Evolutionary conservation across 2,888 invertebrate genomes (phyloP).

Genomic region (Phorcus lineatus): DNA sequence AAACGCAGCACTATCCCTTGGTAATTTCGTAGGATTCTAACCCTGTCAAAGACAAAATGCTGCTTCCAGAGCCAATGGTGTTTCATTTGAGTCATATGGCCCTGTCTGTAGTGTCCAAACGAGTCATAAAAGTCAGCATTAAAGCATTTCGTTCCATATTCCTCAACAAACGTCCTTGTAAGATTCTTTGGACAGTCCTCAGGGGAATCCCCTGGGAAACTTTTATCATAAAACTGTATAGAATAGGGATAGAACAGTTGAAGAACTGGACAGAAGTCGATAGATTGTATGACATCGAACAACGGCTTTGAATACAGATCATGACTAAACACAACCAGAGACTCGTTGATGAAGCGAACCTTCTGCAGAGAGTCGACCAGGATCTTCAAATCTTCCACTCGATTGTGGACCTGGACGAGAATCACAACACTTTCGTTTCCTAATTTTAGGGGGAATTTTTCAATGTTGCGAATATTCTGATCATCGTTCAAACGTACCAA

Average conservation of each 20-base stretch:
- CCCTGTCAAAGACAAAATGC: too few relatives aligned
- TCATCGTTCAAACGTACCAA: background rate
- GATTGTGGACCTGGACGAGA: conserved; percentile 26
- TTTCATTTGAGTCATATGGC: conserved; percentile 14
- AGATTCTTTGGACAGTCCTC: conserved; percentile 24
- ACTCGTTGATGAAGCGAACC: conserved; percentile 4
- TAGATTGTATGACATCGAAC: background rate
- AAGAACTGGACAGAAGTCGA: conserved; percentile 9
- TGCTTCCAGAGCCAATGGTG: conserved; percentile 26
- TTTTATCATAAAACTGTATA: background rate
- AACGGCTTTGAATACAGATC: background rate
- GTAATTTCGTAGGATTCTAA: too few relatives aligned
- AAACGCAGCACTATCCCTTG: background rate
- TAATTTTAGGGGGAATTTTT: background rate
- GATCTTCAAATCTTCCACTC: conserved; percentile 6
- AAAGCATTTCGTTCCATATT: background rate
- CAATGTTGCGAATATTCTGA: background rate
- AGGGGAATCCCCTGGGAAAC: background rate
- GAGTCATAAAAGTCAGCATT: conserved; percentile 18
- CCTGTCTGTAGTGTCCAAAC: conserved; percentile 25
- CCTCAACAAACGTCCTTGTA: background rate
- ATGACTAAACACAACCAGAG: conserved; percentile 22
- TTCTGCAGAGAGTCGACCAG: conserved; percentile 8
- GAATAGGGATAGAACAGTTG: conserved; percentile 26
- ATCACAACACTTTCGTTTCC: background rate